Evolutionary conservation across 2,888 invertebrate genomes (phyloP).

Genomic region (Mycalesis mineus): DNA sequence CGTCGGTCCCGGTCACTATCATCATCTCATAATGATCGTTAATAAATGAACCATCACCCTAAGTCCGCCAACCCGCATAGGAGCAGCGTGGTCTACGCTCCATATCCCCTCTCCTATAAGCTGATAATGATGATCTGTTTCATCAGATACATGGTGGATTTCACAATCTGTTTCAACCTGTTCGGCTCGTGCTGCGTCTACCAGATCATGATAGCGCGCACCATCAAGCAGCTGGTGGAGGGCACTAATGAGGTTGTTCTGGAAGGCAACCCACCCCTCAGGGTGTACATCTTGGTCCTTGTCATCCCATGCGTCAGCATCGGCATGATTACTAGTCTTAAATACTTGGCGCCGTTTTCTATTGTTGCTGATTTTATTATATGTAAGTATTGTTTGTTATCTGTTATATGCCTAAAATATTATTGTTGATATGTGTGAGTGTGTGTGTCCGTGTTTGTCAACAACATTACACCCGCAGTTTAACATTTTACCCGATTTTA

Average conservation of each 20-base stretch:
- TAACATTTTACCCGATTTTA: no score
- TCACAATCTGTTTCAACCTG: neutral
- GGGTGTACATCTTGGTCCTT: conserved; percentile 37
- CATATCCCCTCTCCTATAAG: no score
- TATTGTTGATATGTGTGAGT: no score
- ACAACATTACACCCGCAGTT: no score
- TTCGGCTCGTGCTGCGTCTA: conserved; percentile 54
- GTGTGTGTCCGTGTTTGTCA: no score
- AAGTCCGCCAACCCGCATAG: no score
- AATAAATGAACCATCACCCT: no score
- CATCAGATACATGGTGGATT: conserved; percentile 54
- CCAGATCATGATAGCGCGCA: conserved; percentile 55
- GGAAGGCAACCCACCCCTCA: conserved; percentile 29
- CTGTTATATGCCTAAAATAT: no score
- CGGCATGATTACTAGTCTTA: conserved; percentile 45
- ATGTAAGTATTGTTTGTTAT: conserved; percentile 29
- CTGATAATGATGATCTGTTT: neutral
- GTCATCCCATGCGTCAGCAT: conserved; percentile 42
- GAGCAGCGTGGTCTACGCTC: no score
- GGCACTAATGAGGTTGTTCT: conserved; percentile 25
- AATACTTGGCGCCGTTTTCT: conserved; percentile 51
- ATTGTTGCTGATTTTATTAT: conserved; percentile 45
- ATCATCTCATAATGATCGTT: no score
- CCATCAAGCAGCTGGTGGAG: conserved; percentile 46
- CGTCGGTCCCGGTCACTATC: no score